Evolutionary conservation across 92 coral and sea anemone species (phyloP), one percentile per base, ranked within the genome.

Genomic region (Bergia sp.): DNA sequence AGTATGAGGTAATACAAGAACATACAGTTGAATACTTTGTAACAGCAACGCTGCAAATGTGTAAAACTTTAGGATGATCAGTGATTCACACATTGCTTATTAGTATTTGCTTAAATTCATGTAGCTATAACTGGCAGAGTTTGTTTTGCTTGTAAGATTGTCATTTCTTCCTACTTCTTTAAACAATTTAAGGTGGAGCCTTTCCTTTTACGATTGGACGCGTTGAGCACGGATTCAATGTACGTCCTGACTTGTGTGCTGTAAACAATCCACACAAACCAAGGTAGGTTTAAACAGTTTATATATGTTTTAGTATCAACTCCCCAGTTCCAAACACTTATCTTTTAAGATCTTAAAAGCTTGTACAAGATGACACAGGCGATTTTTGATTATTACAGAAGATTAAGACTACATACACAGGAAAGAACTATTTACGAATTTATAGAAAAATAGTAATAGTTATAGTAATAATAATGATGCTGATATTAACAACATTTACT

Each of bases 211-310:
- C 98, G 6, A 92, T 96, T 89, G 99, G 99, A 23, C 93, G 99
- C 47, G 94, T 96, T 73, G 95, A 92, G 78, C 99, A 96, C 90
- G 99, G 99, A 47, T 96, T 95, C 86, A 91, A 95, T 64, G 98
- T 95, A 61, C 89, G 99, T 71, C 99, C 99, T 13, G 99, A 96
- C 89, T 94, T 96, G 77, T 96, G 99, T 90, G 99, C 97, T 38
- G 95, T 95, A 37, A 92, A 85, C 66, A 96, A 95, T 76, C 89
- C 87, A 16, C 89, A 95, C 50, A 92, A 91, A 57, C 99, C 99
- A 20, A 96, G 98, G 98, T 93, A 55, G 82, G 91, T 18, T 38
- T 45, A 44, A 37, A 16, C 23, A 50, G 18, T 10, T 15, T 76
- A 29, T 29, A 65, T n/a, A 29, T 4, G 7, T 40, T 77, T 10